Percentiles rank a stretch among this genome's conserved stretches.
Conservation (phyloP, 1,140 invertebrate species). For the Mizuhopecten yessoensis region DNA sequence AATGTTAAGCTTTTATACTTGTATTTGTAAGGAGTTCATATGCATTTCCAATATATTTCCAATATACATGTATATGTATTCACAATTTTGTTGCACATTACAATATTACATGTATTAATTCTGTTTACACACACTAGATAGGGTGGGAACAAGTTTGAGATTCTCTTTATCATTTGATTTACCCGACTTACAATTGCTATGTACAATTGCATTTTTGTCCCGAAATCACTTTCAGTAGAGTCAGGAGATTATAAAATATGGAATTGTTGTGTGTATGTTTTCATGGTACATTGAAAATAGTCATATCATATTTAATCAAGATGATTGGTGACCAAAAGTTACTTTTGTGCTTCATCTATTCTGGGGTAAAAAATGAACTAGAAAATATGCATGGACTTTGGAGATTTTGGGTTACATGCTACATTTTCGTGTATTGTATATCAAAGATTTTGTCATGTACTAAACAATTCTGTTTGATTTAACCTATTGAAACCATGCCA, state of each 20-base stretch:
- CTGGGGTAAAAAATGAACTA: neutral
- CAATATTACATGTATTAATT: too few species aligned
- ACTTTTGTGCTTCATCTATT: too few species aligned
- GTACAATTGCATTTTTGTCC: too few species aligned
- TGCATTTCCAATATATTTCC: neutral
- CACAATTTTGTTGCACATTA: neutral
- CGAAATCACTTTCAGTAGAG: too few species aligned
- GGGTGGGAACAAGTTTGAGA: neutral
- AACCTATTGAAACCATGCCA: conserved; percentile 8
- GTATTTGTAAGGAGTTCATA: neutral
- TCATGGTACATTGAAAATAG: too few species aligned
- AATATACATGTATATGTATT: neutral
- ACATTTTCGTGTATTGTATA: neutral
- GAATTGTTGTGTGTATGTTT: too few species aligned
- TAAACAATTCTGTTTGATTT: neutral
- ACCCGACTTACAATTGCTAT: neutral
- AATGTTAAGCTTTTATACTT: neutral
- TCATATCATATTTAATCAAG: too few species aligned
- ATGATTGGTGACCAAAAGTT: too few species aligned
- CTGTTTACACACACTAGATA: too few species aligned
- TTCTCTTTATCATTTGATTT: neutral
- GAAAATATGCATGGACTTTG: neutral
- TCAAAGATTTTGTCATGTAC: neutral
- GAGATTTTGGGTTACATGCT: too few species aligned
- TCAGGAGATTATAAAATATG: too few species aligned